Base-by-base conservation (phyloP, 2,113 vertebrate genomes). In the Corythoichthys intestinalis region DNA sequence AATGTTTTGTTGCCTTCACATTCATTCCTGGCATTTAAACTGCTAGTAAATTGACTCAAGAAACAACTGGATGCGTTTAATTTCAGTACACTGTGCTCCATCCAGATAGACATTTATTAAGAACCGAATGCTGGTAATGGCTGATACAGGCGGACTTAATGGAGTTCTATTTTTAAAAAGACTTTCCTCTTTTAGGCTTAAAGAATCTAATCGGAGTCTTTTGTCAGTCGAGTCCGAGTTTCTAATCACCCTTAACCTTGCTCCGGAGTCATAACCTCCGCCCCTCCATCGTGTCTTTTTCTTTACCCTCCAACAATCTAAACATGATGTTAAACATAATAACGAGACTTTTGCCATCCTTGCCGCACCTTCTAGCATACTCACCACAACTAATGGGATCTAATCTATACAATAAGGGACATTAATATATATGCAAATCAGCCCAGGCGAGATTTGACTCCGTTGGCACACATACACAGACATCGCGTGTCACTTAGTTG, bases 391-490 rank as follows among this genome's bases (percentile, higher is more conserved):
- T 92, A 93, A 93, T 92, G 90, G 91, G 90, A 91, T 92, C 91
- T 91, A 91, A 92, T 90, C 88, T 91, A 88, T 92, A 91, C 88
- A 93, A 92, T 91, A 90, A 90, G 80, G 86, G 90, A 88, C 92
- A 90, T 91, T 93, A 91, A 93, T 92, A 93, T 93, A 92, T 91
- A 92, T 93, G 92, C 89, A 92, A 92, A 93, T 93, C 82, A 89
- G 90, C 76, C 34, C 66, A 69, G 81, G 75, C 86, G 74, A 81
- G 79, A 86, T 66, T 28, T 52, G 82, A 69, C 44, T n/a, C 56
- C 65, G 78, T 72, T 73, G 79, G 80, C 80, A 75, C 59, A 61
- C 59, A 47, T 63, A 34, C 61, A 63, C 61, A 34, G 66, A 60
- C 74, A 73, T 80, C 76, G 75, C 48, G 70, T 85, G 85, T 85